Base-by-base conservation (phyloP, 2,888 invertebrate species). In the Acanthococcus lagerstroemiae region DNA sequence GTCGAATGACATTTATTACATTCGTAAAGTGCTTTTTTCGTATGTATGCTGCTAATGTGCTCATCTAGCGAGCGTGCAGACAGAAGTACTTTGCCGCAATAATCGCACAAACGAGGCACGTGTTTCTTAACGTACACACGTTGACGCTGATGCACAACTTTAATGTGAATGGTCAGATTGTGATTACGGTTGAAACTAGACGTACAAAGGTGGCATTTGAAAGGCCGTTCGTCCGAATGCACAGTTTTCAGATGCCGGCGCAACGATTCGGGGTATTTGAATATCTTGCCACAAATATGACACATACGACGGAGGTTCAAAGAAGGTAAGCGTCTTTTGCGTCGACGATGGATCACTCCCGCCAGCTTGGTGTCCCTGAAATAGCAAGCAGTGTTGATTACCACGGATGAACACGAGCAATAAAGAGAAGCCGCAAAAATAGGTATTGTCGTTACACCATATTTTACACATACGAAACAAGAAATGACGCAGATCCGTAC, bases 181-280 rank as follows among this genome's bases (percentile, higher is more conserved):
- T 63, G 63, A 27, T 63, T 63, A 22, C 63, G 63, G 44, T 63
- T 63, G 25, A 63, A 63, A 63, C 63, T 52, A 4, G 63, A 63
- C 24, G 37, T 37, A 19, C 63, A 63, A 5, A 52, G 44, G 19
- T 63, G 52, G 17, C 63, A 63, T 44, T 63, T 63, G 54, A 63
- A 63, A 24, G 63, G 63, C 25, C 63, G n/a, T 6, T 63, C 63
- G 19, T 63, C 63, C 3, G 63, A 63, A 27, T 63, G 63, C 19
- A 63, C 63, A 9, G 63, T 63, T 44, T 63, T 63, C 54, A 63
- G n/a, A 37, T 63, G 63, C 7, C 63, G 19, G 21, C 63, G 27
- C 4, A 63, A 24, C 12, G 63, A 63, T 24, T 63, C 63, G 3
- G 63, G 63, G 24, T 63, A 63, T 44, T 63, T 63, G 44, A 63